Conservation (phyloP, 2,113 vertebrate genomes). For the Maccullochella peelii region DNA sequence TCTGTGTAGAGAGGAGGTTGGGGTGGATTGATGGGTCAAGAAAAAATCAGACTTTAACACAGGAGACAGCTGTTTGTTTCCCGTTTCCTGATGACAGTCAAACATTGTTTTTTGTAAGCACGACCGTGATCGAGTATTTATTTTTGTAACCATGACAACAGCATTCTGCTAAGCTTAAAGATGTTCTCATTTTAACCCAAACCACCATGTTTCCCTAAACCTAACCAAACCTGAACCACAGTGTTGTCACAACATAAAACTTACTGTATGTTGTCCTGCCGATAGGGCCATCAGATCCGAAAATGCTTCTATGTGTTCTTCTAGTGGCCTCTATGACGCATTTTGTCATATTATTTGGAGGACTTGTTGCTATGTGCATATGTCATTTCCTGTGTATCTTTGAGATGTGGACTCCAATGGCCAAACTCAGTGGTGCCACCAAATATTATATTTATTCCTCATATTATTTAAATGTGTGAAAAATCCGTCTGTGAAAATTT, state of each 20-base stretch:
- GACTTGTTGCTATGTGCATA: neutral
- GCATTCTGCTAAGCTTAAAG: too few species aligned
- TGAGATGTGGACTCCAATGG: neutral
- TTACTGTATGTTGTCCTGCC: neutral
- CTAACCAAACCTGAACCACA: neutral
- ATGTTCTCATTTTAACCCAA: neutral
- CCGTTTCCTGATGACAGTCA: too few species aligned
- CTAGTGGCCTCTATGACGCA: neutral
- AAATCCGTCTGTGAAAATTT: neutral
- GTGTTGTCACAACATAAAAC: neutral
- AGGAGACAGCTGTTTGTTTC: too few species aligned
- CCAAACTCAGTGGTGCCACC: neutral
- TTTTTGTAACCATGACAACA: neutral
- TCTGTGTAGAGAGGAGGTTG: too few species aligned
- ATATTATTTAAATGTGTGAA: neutral
- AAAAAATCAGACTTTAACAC: neutral
- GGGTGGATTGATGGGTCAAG: neutral
- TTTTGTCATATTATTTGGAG: neutral
- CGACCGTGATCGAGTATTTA: neutral
- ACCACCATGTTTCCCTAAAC: neutral
- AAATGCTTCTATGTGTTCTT: neutral
- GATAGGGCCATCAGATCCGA: neutral
- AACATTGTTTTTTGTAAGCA: too few species aligned
- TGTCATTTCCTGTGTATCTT: neutral
- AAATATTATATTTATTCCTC: neutral